Base-by-base conservation (phyloP, 2,888 invertebrate genomes). In the Thera britannica region DNA sequence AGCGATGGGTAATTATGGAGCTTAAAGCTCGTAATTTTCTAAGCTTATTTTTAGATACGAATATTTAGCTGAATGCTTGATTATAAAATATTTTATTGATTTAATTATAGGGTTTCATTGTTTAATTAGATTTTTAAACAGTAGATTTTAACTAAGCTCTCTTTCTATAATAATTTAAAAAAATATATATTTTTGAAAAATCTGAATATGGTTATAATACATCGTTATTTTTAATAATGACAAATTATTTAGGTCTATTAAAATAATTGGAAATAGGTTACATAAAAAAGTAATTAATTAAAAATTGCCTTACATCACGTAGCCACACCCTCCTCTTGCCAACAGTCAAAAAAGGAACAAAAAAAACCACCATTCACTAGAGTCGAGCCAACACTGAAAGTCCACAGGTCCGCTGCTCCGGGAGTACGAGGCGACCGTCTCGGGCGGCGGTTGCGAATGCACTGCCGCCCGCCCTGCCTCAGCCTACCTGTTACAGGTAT, bases 401-500 rank as follows among this genome's bases (percentile, higher is more conserved):
- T 77, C 79, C 80, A 77, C 80, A 52, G 52, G 23, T 57, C 57
- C 23, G 4, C 56, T 77, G 72, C 63, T 59, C 68, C 55, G 72
- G 67, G 76, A 74, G 76, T 79, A 82, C 83, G 83, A 83, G 83
- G 79, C 90, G 89, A 86, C 84, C 85, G 76, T 77, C 70, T 68
- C 70, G 74, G 80, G 75, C 86, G 84, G 82, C 76, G 85, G 81
- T 85, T 79, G 79, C 86, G 88, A 77, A 81, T 88, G 90, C 88
- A 92, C 93, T 92, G 90, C 88, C 85, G 84, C 81, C 83, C 83
- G 83, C 83, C 83, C 86, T 80, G 77, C 82, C 75, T 74, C 75
- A 84, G 83, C 80, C 79, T 83, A 90, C 92, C 92, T 92, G 93
- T 86, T 88, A 90, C 92, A 92, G 92, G 92, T 92, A 88, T 80